Conservation (phyloP, 2,888 invertebrate genomes). For the Caenorhabditis sulstoni region DNA sequence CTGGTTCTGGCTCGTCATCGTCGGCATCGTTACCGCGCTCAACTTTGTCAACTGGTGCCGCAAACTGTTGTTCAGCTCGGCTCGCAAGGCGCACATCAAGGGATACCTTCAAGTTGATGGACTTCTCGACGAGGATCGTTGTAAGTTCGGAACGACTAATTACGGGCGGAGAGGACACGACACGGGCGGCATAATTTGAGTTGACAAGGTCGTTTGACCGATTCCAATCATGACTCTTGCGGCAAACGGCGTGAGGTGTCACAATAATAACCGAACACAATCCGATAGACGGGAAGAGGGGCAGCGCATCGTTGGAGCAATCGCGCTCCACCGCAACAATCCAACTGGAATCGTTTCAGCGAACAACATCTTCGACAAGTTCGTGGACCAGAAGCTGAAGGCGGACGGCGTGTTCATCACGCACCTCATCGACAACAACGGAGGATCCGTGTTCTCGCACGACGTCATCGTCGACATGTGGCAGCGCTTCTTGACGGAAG, state of each 20-base stretch:
- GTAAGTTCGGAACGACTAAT: slow-evolving; percentile 60
- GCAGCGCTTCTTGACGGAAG: slow-evolving; percentile 73
- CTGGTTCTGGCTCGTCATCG: slow-evolving; percentile 83
- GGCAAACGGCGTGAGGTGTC: slow-evolving; percentile 31
- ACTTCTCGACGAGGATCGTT: slow-evolving; percentile 67
- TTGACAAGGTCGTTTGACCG: slow-evolving; percentile 52
- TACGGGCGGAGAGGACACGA: slow-evolving; percentile 15
- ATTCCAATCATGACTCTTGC: slow-evolving; percentile 47
- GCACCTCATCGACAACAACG: slow-evolving; percentile 77
- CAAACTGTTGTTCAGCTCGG: slow-evolving; percentile 41
- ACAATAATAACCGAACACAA: slow-evolving; percentile 16
- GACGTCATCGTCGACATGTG: slow-evolving; percentile 77
- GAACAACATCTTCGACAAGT: slow-evolving; percentile 66
- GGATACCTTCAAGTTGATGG: slow-evolving; percentile 76
- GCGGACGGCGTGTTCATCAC: slow-evolving; percentile 78
- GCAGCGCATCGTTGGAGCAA: too few species aligned
- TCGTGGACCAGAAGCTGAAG: slow-evolving; percentile 72
- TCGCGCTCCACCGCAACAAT: too few species aligned
- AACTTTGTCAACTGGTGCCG: slow-evolving; percentile 82
- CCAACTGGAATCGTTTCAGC: slow-evolving; percentile 56
- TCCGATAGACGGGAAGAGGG: too few species aligned
- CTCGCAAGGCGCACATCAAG: slow-evolving; percentile 67
- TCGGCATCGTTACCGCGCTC: slow-evolving; percentile 81
- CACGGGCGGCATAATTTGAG: slow-evolving; percentile 41
- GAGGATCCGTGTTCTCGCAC: slow-evolving; percentile 79